Percentiles rank a stretch among this genome's conserved stretches.
Conservation (phyloP, 2,113 vertebrate species). For the Tyrannus savana region DNA sequence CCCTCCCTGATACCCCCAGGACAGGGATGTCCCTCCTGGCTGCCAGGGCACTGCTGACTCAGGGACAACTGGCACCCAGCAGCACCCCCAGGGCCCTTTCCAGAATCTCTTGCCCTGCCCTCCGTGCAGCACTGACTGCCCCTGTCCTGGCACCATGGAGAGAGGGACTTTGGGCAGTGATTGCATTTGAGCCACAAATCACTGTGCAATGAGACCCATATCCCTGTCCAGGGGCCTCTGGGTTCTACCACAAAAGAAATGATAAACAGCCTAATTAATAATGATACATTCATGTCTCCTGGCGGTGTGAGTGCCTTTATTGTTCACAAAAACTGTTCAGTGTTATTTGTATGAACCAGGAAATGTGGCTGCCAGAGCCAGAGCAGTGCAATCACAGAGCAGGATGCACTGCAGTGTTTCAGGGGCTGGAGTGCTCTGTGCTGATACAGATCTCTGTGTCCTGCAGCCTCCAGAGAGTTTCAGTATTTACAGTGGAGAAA, state of each 20-base stretch:
- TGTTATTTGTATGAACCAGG: neutral
- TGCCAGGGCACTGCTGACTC: neutral
- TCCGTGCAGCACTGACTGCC: neutral
- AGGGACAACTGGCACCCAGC: neutral
- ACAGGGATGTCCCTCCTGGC: neutral
- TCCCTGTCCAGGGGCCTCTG: neutral
- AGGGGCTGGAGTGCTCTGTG: neutral
- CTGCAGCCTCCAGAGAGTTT: neutral
- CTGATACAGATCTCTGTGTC: neutral
- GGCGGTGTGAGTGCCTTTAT: neutral
- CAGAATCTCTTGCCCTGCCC: neutral
- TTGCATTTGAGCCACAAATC: neutral
- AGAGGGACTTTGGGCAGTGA: neutral
- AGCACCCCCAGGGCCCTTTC: neutral
- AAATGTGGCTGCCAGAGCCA: neutral
- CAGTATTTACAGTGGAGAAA: neutral
- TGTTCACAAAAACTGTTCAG: neutral
- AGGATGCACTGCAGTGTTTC: neutral
- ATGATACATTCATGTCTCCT: neutral
- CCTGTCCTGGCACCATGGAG: neutral
- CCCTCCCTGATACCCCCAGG: neutral
- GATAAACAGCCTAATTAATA: neutral
- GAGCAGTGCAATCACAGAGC: neutral
- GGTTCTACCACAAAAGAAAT: neutral
- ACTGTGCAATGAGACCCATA: neutral